phyloP scores from a whole-genome alignment of 2,888 invertebrate species.

The Philereme vetulata region DNA sequence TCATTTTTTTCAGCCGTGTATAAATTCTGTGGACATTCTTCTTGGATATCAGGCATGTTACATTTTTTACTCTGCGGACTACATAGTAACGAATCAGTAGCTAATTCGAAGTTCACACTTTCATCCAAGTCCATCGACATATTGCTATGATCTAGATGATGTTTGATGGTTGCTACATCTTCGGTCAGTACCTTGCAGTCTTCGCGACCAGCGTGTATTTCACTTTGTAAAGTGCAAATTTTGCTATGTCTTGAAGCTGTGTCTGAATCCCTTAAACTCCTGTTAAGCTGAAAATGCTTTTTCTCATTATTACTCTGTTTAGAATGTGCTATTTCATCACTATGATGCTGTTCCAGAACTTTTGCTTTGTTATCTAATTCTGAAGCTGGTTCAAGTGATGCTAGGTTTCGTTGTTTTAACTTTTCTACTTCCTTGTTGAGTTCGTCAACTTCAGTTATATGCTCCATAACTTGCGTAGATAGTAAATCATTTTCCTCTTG shows the following conservation, averaged over 20 bases:
- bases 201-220: slow-evolving; percentile 69
- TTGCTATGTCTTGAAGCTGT: slow-evolving; percentile 67
- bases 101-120: slow-evolving; percentile 55
- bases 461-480: slow-evolving; percentile 84
- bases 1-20: slow-evolving; percentile 64
- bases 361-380: slow-evolving; percentile 33
- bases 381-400: slow-evolving; percentile 45
- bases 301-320: slow-evolving; percentile 38
- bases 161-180: slow-evolving; percentile 73
- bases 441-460: slow-evolving; percentile 79
- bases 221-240: slow-evolving; percentile 71
- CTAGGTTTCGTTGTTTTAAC: slow-evolving; percentile 49
- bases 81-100: slow-evolving; percentile 44
- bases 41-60: slow-evolving; percentile 53
- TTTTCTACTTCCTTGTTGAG: slow-evolving; percentile 66
- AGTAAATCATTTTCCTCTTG: slow-evolving; percentile 81
- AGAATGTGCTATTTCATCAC: slow-evolving; percentile 49
- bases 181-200: slow-evolving; percentile 73
- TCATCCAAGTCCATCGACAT: slow-evolving; percentile 70
- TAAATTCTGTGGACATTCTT: slow-evolving; percentile 50
- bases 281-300: slow-evolving; percentile 56
- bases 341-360: slow-evolving; percentile 45
- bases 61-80: slow-evolving; percentile 46
- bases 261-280: slow-evolving; percentile 70
- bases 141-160: slow-evolving; percentile 66